Conservation (phyloP, 2,113 vertebrate genomes). For the Chitala chitala region DNA sequence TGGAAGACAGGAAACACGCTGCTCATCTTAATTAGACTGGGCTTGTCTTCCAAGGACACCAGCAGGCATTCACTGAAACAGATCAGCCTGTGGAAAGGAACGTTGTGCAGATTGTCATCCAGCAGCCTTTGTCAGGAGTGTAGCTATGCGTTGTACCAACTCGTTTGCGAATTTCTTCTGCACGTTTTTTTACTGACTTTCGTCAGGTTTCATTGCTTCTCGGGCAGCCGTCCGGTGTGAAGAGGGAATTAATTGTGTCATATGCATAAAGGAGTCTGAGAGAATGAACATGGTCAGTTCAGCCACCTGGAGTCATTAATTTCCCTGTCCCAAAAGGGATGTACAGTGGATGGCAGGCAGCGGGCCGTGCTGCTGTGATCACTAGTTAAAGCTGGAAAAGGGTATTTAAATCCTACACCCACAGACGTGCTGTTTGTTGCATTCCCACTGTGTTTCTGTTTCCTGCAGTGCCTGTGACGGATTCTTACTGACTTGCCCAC, state of each 20-base stretch:
- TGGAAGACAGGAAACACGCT: constrained; percentile 12
- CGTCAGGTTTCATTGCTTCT: not conserved
- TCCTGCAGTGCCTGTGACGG: not conserved
- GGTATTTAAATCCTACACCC: too few relatives aligned
- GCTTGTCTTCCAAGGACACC: constrained; percentile 17
- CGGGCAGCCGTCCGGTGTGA: too few relatives aligned
- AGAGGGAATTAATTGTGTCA: too few relatives aligned
- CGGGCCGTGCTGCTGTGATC: too few relatives aligned
- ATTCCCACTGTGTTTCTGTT: not conserved
- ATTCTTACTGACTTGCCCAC: constrained; percentile 20
- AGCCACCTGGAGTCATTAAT: too few relatives aligned
- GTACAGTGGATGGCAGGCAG: too few relatives aligned
- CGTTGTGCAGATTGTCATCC: not conserved
- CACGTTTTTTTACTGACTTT: not conserved
- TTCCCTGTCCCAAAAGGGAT: too few relatives aligned
- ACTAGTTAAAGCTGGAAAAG: too few relatives aligned
- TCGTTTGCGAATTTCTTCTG: not conserved
- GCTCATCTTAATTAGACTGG: constrained; percentile 21
- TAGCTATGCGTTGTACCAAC: too few relatives aligned
- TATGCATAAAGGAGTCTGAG: too few relatives aligned
- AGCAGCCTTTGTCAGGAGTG: too few relatives aligned
- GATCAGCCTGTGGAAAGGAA: not conserved
- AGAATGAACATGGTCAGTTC: too few relatives aligned
- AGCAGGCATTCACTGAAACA: not conserved
- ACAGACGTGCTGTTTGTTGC: not conserved